Percentiles rank a stretch among this genome's conserved stretches.
phyloP scores from a whole-genome alignment of 1,140 invertebrate species.

The Ceratosolen solmsi region DNA sequence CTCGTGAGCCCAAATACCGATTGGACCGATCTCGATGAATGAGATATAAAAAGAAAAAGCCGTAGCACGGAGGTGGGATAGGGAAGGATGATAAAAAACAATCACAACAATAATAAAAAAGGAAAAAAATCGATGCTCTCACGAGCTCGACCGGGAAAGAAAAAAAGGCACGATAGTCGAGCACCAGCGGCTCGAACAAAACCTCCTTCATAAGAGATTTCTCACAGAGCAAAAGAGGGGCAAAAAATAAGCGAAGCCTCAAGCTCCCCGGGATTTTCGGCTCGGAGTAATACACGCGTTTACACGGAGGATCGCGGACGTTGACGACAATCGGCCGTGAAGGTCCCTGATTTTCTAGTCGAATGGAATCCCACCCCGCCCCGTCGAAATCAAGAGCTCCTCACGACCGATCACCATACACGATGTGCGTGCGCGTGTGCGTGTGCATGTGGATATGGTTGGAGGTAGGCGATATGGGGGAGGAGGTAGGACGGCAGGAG shows the following conservation, averaged over 20 bases:
- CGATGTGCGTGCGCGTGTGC: too few relatives aligned
- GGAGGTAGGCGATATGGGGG: too few relatives aligned
- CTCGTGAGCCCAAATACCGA: too few relatives aligned
- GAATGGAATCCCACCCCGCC: neutral
- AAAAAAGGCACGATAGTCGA: neutral
- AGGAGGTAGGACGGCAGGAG: too few relatives aligned
- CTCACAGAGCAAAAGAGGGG: neutral
- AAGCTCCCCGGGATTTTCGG: neutral
- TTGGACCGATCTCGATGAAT: too few relatives aligned
- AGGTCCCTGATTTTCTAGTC: constrained; percentile 26
- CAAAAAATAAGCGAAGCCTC: neutral
- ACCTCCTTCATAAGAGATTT: neutral
- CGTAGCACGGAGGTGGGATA: too few relatives aligned
- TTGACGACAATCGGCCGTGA: constrained; percentile 35
- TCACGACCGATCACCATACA: neutral
- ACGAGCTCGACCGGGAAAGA: neutral
- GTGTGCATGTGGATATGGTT: too few relatives aligned
- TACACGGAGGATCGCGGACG: neutral
- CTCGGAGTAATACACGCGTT: neutral
- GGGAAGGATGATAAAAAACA: too few relatives aligned
- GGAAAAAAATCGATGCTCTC: neutral
- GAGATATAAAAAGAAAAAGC: too few relatives aligned
- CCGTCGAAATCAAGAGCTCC: neutral
- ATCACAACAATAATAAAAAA: neutral
- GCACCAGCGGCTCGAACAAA: neutral